These are phyloP conservation scores for Falco berigora DNA, from an alignment of 2,797 vertebrate genomes.

Conservation along the genomic window DNA sequence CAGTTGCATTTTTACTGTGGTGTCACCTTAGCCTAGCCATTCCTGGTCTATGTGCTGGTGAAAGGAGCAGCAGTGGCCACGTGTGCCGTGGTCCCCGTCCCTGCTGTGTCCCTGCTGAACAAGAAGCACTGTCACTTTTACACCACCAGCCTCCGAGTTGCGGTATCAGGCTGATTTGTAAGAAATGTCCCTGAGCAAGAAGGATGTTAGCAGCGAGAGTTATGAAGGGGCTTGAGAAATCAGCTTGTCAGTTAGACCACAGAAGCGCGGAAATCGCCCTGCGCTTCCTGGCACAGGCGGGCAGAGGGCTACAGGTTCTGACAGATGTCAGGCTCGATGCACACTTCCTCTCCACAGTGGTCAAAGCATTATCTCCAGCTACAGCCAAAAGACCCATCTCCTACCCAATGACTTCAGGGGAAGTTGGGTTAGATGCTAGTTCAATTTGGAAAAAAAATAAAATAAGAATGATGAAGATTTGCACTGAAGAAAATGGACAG, in stretches of 20 bases:
- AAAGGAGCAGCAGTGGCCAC: background rate
- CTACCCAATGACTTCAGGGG: background rate
- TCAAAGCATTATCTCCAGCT: background rate
- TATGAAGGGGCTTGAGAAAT: constrained; percentile 6
- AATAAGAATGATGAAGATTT: background rate
- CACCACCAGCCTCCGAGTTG: constrained; percentile 12
- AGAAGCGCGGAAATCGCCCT: background rate
- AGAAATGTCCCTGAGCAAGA: background rate
- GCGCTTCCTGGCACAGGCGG: background rate
- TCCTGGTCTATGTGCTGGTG: background rate
- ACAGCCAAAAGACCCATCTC: background rate
- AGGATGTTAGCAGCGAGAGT: background rate
- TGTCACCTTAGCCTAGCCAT: background rate
- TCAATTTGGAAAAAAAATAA: background rate
- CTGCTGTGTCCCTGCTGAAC: background rate
- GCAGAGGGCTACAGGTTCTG: background rate
- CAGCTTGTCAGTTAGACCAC: constrained; percentile 43
- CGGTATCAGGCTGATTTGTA: constrained; percentile 2
- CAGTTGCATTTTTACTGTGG: background rate
- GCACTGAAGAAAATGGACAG: background rate
- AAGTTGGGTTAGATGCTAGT: background rate
- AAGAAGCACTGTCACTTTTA: constrained; percentile 15
- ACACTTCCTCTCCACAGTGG: background rate
- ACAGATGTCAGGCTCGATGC: background rate
- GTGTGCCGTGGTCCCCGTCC: rapidly evolving